phyloP scores from a whole-genome alignment of 2,113 vertebrate genomes.

The Tichodroma muraria region DNA sequence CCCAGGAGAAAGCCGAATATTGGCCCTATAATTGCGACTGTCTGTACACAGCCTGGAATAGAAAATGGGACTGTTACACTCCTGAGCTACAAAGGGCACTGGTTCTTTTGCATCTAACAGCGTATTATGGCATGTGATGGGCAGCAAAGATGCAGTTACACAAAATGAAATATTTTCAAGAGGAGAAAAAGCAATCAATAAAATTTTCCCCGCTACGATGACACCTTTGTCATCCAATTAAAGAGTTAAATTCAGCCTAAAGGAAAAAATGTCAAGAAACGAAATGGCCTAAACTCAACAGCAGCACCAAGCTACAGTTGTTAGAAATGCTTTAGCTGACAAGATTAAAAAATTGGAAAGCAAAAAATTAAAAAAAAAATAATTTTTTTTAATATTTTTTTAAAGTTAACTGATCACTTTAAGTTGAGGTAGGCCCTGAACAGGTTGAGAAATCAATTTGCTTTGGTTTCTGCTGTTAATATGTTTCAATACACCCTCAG shows the following conservation, averaged over 20 bases:
- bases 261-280: not conserved
- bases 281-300: not conserved
- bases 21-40: constrained; percentile 87
- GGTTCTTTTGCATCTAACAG: not conserved
- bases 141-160: not conserved
- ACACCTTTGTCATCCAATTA: not conserved
- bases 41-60: constrained; percentile 85
- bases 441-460: not conserved
- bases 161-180: not conserved
- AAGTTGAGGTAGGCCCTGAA: not conserved
- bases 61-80: not conserved
- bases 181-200: not conserved
- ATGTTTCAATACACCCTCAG: not conserved
- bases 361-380: not conserved
- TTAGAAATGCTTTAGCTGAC: not conserved
- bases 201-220: accelerated
- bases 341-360: not conserved
- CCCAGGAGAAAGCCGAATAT: constrained; percentile 93
- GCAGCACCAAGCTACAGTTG: not conserved
- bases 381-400: too few species aligned
- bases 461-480: not conserved
- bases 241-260: not conserved
- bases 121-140: not conserved
- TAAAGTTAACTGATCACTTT: not conserved
- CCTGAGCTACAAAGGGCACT: not conserved